These are phyloP conservation scores for Carterocephalus palaemon DNA, from an alignment of 2,888 invertebrate species.

Conservation along the genomic window DNA sequence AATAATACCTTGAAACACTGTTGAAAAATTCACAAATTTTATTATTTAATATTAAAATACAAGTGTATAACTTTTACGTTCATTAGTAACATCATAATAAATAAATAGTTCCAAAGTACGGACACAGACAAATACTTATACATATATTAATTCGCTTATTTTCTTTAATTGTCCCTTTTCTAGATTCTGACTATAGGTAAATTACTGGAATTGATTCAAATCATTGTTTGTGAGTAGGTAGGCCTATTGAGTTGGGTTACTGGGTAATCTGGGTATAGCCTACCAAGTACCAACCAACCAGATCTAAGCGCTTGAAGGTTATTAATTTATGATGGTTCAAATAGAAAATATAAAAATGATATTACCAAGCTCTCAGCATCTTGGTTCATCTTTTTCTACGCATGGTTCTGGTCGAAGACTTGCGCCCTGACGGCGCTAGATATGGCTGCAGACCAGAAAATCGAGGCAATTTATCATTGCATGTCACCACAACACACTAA, in stretches of 20 bases:
- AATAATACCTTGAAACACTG: conserved; percentile 44
- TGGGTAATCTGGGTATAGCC: no score
- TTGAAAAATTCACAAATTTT: conserved; percentile 43
- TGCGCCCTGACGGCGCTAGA: conserved; percentile 64
- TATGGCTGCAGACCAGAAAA: conserved; percentile 57
- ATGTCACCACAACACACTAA: conserved; percentile 72
- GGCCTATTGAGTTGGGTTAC: no score
- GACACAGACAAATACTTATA: no score
- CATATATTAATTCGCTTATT: no score
- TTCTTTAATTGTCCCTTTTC: no score
- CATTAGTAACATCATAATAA: conserved; percentile 63
- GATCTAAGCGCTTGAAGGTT: no score
- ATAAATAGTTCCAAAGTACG: conserved; percentile 56
- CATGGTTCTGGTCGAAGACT: conserved; percentile 77
- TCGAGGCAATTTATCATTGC: conserved; percentile 62
- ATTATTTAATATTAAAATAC: no score
- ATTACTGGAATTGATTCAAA: no score
- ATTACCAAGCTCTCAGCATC: conserved; percentile 86
- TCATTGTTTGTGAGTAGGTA: no score
- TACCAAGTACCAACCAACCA: no score
- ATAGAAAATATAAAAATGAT: conserved; percentile 56
- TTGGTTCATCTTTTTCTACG: conserved; percentile 84
- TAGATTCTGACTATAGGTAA: no score
- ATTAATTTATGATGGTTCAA: not conserved
- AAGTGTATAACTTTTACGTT: conserved; percentile 46